A percentile compares a stretch with the other conserved stretches of the same genome.
Evolutionary conservation across 2,888 invertebrate species (phyloP).

Genomic region (Sialis fuliginosa): DNA sequence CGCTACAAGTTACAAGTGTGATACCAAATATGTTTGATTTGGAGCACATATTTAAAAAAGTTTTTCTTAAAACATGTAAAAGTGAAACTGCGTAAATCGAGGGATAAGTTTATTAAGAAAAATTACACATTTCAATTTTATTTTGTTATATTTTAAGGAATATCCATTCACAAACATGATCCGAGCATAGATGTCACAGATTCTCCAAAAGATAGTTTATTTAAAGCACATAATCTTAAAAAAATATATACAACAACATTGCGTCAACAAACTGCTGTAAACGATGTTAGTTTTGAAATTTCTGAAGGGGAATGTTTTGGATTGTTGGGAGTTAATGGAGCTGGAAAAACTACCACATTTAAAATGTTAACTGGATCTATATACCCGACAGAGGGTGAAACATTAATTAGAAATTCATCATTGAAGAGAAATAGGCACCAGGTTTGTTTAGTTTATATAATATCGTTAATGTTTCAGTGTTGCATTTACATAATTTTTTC

Average conservation of each 20-base stretch:
- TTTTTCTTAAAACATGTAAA: too few relatives aligned
- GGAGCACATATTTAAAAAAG: too few relatives aligned
- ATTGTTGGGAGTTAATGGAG: constrained; percentile 71
- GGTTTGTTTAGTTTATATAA: constrained; percentile 2
- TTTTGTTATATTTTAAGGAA: too few relatives aligned
- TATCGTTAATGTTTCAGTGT: background rate
- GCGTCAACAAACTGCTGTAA: constrained; percentile 30
- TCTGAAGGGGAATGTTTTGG: constrained; percentile 63
- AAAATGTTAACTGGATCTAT: constrained; percentile 63
- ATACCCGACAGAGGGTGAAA: constrained; percentile 26
- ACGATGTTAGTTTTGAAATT: constrained; percentile 48
- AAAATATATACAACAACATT: constrained; percentile 35
- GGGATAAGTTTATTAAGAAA: too few relatives aligned
- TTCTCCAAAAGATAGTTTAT: constrained; percentile 22
- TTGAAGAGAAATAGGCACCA: constrained; percentile 2
- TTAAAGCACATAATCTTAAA: constrained; percentile 37
- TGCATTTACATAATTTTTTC: background rate
- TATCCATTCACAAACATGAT: too few relatives aligned
- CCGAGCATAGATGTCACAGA: too few relatives aligned
- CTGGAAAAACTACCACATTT: constrained; percentile 74
- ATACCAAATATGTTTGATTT: too few relatives aligned
- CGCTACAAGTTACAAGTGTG: too few relatives aligned
- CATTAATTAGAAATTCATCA: constrained; percentile 4
- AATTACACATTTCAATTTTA: too few relatives aligned
- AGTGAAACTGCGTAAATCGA: too few relatives aligned